A percentile compares a stretch with the other conserved stretches of the same genome.
These are phyloP conservation scores for Cheirogaleus medius DNA, from an alignment of 2,113 vertebrate species.

Conservation along the genomic window DNA sequence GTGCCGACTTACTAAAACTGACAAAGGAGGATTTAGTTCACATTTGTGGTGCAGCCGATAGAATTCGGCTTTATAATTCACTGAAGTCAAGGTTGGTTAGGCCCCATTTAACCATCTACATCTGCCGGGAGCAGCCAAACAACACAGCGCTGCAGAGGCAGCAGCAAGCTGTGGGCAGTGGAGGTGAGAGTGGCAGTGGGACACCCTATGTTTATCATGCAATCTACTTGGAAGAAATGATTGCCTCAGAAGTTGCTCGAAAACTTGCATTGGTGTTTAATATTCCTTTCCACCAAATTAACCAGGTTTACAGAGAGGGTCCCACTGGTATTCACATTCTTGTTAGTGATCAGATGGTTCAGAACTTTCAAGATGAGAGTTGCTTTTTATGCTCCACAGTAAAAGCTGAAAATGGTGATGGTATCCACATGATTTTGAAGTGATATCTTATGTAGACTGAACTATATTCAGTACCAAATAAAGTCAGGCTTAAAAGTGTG, in stretches of 20 bases:
- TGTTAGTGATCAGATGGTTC: slow-evolving; percentile 98
- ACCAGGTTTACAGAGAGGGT: slow-evolving; percentile 96
- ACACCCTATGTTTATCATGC: slow-evolving; percentile 98
- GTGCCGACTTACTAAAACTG: no score
- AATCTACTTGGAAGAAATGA: slow-evolving; percentile 96
- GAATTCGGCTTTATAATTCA: no score
- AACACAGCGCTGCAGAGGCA: no score
- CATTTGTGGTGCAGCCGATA: no score
- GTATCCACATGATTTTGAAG: slow-evolving; percentile 96
- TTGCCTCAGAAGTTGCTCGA: slow-evolving; percentile 92
- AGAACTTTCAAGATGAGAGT: slow-evolving; percentile 97
- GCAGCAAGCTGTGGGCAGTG: no score
- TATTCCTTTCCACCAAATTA: slow-evolving; percentile 93
- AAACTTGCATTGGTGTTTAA: slow-evolving; percentile 94
- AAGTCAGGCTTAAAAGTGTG: slow-evolving; percentile 83
- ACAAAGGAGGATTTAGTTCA: no score
- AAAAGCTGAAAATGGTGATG: slow-evolving; percentile 96
- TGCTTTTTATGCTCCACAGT: slow-evolving; percentile 96
- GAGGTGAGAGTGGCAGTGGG: no score
- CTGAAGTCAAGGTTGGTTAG: no score
- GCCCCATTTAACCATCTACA: no score
- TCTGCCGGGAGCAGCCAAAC: no score
- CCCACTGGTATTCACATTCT: slow-evolving; percentile 96
- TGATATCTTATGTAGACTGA: slow-evolving; percentile 82
- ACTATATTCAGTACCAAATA: slow-evolving; percentile 76